Conservation (phyloP, 2,888 invertebrate species). For the Dynastes grantii region DNA sequence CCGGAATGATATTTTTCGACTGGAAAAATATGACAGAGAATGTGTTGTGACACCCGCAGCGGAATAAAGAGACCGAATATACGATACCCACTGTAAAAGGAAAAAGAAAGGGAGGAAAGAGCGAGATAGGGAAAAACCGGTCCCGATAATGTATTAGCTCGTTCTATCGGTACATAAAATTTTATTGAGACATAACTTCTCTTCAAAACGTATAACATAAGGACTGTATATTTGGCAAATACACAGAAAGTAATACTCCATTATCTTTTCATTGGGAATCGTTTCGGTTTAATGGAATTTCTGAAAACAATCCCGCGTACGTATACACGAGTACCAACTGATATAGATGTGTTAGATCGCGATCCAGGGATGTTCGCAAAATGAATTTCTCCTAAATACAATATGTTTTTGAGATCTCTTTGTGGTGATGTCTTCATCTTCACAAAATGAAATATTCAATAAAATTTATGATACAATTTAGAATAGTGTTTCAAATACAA, state of each 20-base stretch:
- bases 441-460: no score
- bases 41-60: conserved; percentile 33
- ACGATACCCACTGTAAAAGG: conserved; percentile 12
- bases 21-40: conserved; percentile 43
- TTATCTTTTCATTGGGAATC: conserved; percentile 49
- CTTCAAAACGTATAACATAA: conserved; percentile 47
- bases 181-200: conserved; percentile 48
- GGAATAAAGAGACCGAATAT: conserved; percentile 30
- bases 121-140: conserved; percentile 16
- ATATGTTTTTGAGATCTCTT: no score
- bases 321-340: not conserved
- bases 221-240: conserved; percentile 47
- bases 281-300: conserved; percentile 47
- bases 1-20: conserved; percentile 18
- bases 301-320: conserved; percentile 42
- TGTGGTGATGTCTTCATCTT: no score
- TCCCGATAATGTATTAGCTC: conserved; percentile 45
- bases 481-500: no score
- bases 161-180: conserved; percentile 48
- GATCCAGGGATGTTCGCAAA: not conserved
- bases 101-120: not conserved
- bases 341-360: not conserved
- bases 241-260: conserved; percentile 48
- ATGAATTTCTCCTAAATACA: conserved; percentile 1
- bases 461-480: no score